These are phyloP conservation scores for Apostichopus californicus DNA, from an alignment of 35 echinoderm and acorn worm species.

Conservation along the genomic window DNA sequence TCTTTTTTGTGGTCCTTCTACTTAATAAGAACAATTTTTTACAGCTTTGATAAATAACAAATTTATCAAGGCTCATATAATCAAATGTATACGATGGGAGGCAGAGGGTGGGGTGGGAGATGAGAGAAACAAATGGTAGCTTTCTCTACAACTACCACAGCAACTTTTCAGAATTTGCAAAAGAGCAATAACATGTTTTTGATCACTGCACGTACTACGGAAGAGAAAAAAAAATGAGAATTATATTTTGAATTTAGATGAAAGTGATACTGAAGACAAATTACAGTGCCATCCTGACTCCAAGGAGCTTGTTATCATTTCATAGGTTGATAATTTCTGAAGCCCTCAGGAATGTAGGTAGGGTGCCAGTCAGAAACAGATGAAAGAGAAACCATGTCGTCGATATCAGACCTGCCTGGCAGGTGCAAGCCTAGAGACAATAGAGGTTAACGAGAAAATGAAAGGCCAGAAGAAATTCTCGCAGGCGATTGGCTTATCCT, in stretches of 20 bases:
- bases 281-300: background rate
- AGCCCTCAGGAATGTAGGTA: constrained; percentile 28
- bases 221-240: background rate
- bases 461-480: constrained; percentile 6
- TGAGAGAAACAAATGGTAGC: too few species aligned
- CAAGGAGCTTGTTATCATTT: constrained; percentile 32
- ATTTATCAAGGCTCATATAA: too few species aligned
- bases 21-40: too few species aligned
- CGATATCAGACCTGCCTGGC: constrained; percentile 11
- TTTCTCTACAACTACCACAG: too few species aligned
- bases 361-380: constrained; percentile 11
- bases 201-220: background rate
- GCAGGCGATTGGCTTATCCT: background rate
- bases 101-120: too few species aligned
- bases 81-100: too few species aligned
- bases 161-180: too few species aligned
- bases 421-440: constrained; percentile 31
- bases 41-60: too few species aligned
- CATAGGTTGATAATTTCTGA: constrained; percentile 34
- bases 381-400: background rate
- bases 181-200: background rate
- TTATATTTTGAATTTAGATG: background rate
- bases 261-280: constrained; percentile 30
- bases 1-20: too few species aligned
- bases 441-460: constrained; percentile 44